Evolutionary conservation across 2,113 vertebrate genomes (phyloP).

Genomic region (Lepisosteus oculatus): DNA sequence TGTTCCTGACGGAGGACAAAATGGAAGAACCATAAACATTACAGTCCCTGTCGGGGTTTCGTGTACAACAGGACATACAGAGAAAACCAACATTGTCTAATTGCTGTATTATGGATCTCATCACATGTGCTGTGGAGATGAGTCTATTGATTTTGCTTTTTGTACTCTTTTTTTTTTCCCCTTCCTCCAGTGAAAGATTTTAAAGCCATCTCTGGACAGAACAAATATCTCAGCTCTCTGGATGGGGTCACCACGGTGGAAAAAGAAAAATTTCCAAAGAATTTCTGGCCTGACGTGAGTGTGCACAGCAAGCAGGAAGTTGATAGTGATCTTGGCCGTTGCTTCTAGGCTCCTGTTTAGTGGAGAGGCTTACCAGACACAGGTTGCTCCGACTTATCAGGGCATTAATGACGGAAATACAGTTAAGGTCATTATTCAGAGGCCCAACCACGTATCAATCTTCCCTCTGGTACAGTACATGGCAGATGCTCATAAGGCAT

Average conservation of each 20-base stretch:
- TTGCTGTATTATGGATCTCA: conserved; percentile 63
- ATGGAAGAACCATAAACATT: conserved; percentile 73
- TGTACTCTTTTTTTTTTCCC: conserved; percentile 62
- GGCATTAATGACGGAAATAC: no score
- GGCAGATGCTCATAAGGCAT: no score
- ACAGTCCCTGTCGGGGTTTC: conserved; percentile 48
- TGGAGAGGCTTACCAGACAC: no score
- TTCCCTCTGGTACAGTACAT: no score
- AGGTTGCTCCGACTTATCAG: no score
- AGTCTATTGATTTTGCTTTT: conserved; percentile 71
- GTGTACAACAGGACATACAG: conserved; percentile 41
- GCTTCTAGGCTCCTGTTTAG: no score
- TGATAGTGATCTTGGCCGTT: no score
- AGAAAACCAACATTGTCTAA: conserved; percentile 52
- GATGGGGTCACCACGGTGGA: conserved; percentile 57
- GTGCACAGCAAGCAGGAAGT: not conserved
- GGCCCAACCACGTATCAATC: no score
- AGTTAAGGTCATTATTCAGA: no score
- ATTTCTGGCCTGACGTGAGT: conserved; percentile 74
- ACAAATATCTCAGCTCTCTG: conserved; percentile 54
- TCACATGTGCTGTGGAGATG: conserved; percentile 55
- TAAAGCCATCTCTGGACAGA: conserved; percentile 56
- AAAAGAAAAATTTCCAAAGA: conserved; percentile 72
- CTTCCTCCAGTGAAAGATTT: conserved; percentile 60
- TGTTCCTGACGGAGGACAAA: no score